Conservation (phyloP, 2,113 vertebrate genomes). For the Cinclus mexicanus region DNA sequence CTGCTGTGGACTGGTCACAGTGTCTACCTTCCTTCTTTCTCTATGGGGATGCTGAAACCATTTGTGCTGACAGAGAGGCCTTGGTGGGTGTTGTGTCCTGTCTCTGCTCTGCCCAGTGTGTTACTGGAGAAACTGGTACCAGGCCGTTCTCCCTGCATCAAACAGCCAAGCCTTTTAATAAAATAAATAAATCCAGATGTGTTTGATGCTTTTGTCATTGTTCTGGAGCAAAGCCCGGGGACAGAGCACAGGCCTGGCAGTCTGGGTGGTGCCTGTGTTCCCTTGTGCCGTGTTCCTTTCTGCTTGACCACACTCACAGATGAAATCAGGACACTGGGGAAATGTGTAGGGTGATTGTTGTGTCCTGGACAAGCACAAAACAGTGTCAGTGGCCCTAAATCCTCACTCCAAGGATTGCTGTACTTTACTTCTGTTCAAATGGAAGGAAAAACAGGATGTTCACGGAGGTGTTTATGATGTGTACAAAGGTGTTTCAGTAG, state of each 20-base stretch:
- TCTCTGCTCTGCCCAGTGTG: background rate
- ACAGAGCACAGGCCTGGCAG: background rate
- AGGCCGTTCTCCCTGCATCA: background rate
- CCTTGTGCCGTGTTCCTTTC: background rate
- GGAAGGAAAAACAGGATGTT: too few species aligned
- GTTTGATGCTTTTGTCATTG: background rate
- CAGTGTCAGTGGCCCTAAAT: fast-evolving
- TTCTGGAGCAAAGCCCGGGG: background rate
- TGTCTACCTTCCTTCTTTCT: background rate
- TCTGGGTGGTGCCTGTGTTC: background rate
- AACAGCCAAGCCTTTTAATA: slow-evolving; percentile 37
- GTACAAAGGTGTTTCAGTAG: background rate
- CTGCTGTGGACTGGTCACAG: background rate
- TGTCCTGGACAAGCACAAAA: too few species aligned
- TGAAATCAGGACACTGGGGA: background rate
- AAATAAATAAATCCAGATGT: background rate
- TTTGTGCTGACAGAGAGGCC: background rate
- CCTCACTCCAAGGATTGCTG: background rate
- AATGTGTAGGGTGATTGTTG: background rate
- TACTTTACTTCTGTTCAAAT: background rate
- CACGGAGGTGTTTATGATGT: background rate
- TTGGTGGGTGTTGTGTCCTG: background rate
- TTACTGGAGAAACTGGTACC: background rate
- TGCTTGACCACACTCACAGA: background rate
- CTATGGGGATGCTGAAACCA: background rate